Conservation (phyloP, 2,113 vertebrate genomes). For the Crocuta crocuta region DNA sequence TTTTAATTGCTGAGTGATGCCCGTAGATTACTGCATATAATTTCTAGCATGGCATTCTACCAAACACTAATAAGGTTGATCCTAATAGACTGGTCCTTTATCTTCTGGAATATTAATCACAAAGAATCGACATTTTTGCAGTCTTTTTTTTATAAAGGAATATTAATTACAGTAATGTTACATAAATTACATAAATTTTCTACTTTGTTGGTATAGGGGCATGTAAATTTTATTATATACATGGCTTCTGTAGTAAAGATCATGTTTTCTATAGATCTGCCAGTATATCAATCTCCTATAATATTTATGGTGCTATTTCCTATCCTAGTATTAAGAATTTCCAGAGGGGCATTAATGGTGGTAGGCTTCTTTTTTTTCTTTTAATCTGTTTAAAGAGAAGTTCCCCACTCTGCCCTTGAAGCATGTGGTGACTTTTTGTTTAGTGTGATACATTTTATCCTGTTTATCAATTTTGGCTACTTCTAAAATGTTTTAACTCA, state of each 20-base stretch:
- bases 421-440: background rate
- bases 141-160: background rate
- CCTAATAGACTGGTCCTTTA: background rate
- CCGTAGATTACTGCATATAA: background rate
- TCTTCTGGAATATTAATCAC: background rate
- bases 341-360: background rate
- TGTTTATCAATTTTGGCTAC: background rate
- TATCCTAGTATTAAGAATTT: background rate
- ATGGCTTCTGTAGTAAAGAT: conserved; percentile 29
- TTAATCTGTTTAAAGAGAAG: background rate
- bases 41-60: background rate
- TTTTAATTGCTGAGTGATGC: background rate
- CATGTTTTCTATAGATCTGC: background rate
- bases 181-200: background rate
- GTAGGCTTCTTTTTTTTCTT: background rate
- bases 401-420: background rate
- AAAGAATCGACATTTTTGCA: background rate
- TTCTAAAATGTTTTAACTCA: background rate
- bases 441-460: background rate
- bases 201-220: background rate
- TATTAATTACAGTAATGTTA: background rate
- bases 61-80: background rate
- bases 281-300: background rate
- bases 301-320: background rate
- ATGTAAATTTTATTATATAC: background rate